phyloP scores from a whole-genome alignment of 2,797 vertebrate species.

The Smutsia temminckii region DNA sequence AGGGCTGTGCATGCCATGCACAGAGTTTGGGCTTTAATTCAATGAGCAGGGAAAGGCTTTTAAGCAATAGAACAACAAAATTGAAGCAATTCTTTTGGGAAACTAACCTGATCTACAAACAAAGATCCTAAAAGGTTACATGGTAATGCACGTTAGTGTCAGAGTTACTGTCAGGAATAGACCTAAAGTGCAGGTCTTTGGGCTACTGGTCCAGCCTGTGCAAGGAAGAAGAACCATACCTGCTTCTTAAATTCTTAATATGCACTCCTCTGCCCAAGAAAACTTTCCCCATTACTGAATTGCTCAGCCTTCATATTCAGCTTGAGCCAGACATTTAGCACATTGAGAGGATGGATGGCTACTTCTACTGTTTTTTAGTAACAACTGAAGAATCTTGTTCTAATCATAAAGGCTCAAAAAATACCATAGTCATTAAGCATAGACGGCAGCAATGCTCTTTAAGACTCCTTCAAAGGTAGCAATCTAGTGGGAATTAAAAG shows the following conservation, averaged over 20 bases:
- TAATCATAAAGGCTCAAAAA: conserved; percentile 15
- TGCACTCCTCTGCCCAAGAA: background rate
- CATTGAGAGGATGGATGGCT: background rate
- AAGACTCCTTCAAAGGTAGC: background rate
- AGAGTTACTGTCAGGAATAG: background rate
- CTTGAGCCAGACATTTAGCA: background rate
- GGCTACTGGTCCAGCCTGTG: background rate
- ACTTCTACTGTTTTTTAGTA: background rate
- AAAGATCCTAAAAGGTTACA: background rate
- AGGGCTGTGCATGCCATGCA: background rate
- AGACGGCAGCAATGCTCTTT: background rate
- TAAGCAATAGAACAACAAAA: background rate
- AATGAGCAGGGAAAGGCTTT: background rate
- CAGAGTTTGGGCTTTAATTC: background rate
- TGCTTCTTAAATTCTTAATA: conserved; percentile 13
- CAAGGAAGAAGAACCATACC: background rate
- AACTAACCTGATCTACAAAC: background rate
- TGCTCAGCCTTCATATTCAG: background rate
- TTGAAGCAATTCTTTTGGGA: background rate
- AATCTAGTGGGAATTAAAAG: background rate
- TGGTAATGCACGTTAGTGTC: background rate
- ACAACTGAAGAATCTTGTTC: background rate
- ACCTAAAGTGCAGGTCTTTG: background rate
- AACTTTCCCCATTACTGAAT: background rate
- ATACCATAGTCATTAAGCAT: background rate